phyloP scores from a whole-genome alignment of 2,113 vertebrate species.

The Pterocles orientalis region DNA sequence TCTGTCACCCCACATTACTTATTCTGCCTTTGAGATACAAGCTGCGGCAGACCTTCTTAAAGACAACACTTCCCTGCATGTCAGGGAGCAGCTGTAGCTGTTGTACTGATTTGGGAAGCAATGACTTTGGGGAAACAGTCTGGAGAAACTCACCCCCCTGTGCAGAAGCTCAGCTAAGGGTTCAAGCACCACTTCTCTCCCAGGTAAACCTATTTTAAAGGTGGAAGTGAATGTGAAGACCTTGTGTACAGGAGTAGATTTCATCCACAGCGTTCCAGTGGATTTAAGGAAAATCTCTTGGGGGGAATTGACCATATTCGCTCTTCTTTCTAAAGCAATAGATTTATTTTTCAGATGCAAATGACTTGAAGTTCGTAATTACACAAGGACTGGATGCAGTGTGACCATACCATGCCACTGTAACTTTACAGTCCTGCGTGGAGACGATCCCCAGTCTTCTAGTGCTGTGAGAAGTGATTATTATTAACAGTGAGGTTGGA shows the following conservation, averaged over 20 bases:
- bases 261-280: neutral
- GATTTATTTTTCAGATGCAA: neutral
- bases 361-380: neutral
- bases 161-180: neutral
- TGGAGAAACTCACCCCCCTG: neutral
- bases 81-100: conserved; percentile 27
- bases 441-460: neutral
- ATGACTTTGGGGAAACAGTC: neutral
- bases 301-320: neutral
- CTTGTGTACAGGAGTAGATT: neutral
- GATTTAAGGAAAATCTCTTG: neutral
- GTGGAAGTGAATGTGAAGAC: neutral
- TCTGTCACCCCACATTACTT: conserved; percentile 45
- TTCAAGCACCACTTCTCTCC: neutral
- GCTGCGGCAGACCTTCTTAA: conserved; percentile 8
- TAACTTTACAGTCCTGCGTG: neutral
- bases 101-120: conserved; percentile 8
- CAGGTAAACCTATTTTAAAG: neutral
- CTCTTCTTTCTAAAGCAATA: neutral
- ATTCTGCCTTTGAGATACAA: conserved; percentile 44
- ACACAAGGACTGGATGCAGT: neutral
- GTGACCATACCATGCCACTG: neutral
- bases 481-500: neutral
- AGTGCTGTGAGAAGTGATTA: neutral
- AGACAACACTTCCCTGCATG: neutral